phyloP scores from a whole-genome alignment of 2,113 vertebrate species.

The Clupea harengus region DNA sequence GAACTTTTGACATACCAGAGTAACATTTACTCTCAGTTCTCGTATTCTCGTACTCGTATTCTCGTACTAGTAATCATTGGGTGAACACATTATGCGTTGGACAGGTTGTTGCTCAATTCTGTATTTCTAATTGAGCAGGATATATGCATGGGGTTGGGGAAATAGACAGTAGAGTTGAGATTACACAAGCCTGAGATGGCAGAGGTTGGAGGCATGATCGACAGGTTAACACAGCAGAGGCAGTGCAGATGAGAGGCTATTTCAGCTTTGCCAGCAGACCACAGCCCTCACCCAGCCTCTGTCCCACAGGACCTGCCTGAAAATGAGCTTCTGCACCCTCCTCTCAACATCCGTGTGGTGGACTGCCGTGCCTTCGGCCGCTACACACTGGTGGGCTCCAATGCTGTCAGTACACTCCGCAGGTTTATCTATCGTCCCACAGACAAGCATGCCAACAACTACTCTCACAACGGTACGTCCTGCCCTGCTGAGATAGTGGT shows the following conservation, averaged over 20 bases:
- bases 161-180: not conserved
- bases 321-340: slow-evolving; percentile 94
- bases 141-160: not conserved
- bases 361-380: slow-evolving; percentile 95
- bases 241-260: not conserved
- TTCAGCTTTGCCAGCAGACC: not conserved
- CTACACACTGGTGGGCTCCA: slow-evolving; percentile 92
- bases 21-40: too few relatives aligned
- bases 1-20: too few relatives aligned
- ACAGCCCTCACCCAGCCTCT: not conserved
- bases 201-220: not conserved
- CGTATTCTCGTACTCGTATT: too few relatives aligned
- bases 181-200: not conserved
- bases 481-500: not conserved
- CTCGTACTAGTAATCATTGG: too few relatives aligned
- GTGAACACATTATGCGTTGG: not conserved
- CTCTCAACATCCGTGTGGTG: slow-evolving; percentile 94
- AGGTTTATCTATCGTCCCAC: slow-evolving; percentile 87
- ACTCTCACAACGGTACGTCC: slow-evolving; percentile 79
- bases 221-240: not conserved
- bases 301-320: slow-evolving; percentile 86
- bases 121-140: not conserved
- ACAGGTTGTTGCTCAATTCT: not conserved
- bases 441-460: slow-evolving; percentile 76
- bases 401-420: slow-evolving; percentile 85